Evolutionary conservation across 2,888 invertebrate genomes (phyloP).

Genomic region (Caenorhabditis imperialis): DNA sequence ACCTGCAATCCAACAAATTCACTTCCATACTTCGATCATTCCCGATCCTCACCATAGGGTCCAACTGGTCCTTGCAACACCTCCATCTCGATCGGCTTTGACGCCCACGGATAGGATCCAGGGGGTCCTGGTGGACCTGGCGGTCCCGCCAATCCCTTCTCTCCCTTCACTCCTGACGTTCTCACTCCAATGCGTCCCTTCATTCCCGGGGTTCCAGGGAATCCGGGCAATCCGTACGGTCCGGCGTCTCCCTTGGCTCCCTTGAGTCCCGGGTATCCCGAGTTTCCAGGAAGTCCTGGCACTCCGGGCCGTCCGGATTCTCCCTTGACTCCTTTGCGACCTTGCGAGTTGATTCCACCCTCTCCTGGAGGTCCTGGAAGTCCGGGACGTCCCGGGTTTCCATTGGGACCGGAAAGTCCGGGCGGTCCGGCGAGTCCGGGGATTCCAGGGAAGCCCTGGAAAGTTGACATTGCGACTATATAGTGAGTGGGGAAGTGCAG

Average conservation of each 20-base stretch:
- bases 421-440: slow-evolving; percentile 71
- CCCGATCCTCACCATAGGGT: slow-evolving; percentile 51
- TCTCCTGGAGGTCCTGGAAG: slow-evolving; percentile 78
- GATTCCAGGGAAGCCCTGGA: slow-evolving; percentile 71
- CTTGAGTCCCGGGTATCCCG: slow-evolving; percentile 68
- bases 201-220: slow-evolving; percentile 71
- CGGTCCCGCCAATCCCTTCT: slow-evolving; percentile 70
- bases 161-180: slow-evolving; percentile 76
- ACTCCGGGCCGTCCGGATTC: slow-evolving; percentile 61
- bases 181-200: slow-evolving; percentile 75
- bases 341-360: slow-evolving; percentile 78
- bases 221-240: slow-evolving; percentile 73
- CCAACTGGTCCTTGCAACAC: slow-evolving; percentile 75
- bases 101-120: slow-evolving; percentile 72
- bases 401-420: slow-evolving; percentile 66
- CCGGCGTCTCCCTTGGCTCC: slow-evolving; percentile 73
- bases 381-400: slow-evolving; percentile 64
- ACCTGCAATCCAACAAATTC: slow-evolving; percentile 51
- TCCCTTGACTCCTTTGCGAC: slow-evolving; percentile 73
- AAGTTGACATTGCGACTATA: slow-evolving; percentile 16
- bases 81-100: slow-evolving; percentile 73
- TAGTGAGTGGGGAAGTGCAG: slow-evolving; percentile 1
- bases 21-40: background rate
- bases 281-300: slow-evolving; percentile 78
- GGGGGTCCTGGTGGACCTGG: slow-evolving; percentile 74